Base-by-base conservation (phyloP, 1,140 invertebrate genomes). In the Potamilus streckersoni region DNA sequence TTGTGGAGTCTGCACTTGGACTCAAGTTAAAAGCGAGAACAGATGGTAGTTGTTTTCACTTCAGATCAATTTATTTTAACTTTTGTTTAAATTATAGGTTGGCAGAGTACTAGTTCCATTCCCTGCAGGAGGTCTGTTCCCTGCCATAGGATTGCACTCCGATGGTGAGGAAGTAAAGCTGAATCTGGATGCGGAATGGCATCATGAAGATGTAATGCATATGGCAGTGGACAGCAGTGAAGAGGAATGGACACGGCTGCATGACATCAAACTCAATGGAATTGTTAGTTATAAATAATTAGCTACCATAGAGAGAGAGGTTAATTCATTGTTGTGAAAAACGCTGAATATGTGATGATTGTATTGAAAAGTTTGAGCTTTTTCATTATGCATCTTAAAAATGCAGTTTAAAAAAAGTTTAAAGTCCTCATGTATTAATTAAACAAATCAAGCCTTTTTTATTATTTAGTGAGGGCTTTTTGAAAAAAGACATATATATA, bases 181-280 rank as follows among this genome's bases (percentile, higher is more conserved):
- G 2, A 83, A 81, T 20, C 80, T 90, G 23, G 86, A 90, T 66
- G 85, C 87, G 0, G 85, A 88, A 49, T 91, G 90, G 89, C 80
- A 86, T 4, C 84, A 88, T 19, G 88, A 91, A 56, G 91, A 91
- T 73, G 87, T 91, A 20, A 89, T 88, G 57, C 86, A 89, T 49
- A 92, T 92, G 92, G 88, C 90, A 61, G 89, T 92, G 23, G 92
- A 92, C 79, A 91, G 88, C 65, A 89, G 89, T 67, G 92, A 92
- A 82, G 92, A 92, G 27, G 92, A 92, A 19, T 93, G 92, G 92
- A 87, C 89, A 19, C 76, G 92, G 27, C 84, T 92, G 58, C 91
- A 92, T 84, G 91, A 92, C 78, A 88, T 93, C 71, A 85, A 88
- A 55, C 80, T 92, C 19, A 92, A 91, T 86, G 92, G 91, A 65